These are phyloP conservation scores for Aquatica leii DNA, from an alignment of 2,888 invertebrate genomes.

Conservation along the genomic window DNA sequence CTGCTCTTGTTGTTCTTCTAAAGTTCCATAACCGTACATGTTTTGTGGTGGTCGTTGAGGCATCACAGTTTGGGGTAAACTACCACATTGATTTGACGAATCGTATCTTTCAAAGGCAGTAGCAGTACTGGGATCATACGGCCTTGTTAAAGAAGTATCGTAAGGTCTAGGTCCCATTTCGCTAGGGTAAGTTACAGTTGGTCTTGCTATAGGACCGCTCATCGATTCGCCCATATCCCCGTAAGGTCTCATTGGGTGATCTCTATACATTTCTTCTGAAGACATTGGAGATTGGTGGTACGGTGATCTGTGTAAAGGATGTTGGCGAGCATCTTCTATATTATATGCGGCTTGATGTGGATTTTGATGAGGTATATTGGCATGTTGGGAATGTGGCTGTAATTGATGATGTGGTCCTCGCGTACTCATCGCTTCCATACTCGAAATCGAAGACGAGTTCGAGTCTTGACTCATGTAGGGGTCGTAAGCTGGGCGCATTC, in stretches of 20 bases:
- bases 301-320: constrained; percentile 64
- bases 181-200: constrained; percentile 67
- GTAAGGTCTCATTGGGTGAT: constrained; percentile 64
- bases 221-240: constrained; percentile 70
- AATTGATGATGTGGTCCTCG: constrained; percentile 60
- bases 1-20: constrained; percentile 69
- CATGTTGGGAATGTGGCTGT: constrained; percentile 60
- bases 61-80: constrained; percentile 62
- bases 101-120: constrained; percentile 74
- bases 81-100: constrained; percentile 56
- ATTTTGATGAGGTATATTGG: constrained; percentile 62
- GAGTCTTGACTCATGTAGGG: constrained; percentile 75
- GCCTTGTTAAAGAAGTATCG: constrained; percentile 62
- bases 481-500: constrained; percentile 66
- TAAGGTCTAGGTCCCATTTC: constrained; percentile 62
- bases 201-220: constrained; percentile 63
- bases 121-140: constrained; percentile 67
- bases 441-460: constrained; percentile 72
- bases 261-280: constrained; percentile 62
- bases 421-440: constrained; percentile 71
- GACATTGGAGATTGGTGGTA: constrained; percentile 73
- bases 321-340: constrained; percentile 59
- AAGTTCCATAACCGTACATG: constrained; percentile 68
- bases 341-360: constrained; percentile 66
- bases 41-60: constrained; percentile 64